A percentile compares a stretch with the other conserved stretches of the same genome.
Conservation (phyloP, 2,113 vertebrate species). For the Cyanocitta stelleri region DNA sequence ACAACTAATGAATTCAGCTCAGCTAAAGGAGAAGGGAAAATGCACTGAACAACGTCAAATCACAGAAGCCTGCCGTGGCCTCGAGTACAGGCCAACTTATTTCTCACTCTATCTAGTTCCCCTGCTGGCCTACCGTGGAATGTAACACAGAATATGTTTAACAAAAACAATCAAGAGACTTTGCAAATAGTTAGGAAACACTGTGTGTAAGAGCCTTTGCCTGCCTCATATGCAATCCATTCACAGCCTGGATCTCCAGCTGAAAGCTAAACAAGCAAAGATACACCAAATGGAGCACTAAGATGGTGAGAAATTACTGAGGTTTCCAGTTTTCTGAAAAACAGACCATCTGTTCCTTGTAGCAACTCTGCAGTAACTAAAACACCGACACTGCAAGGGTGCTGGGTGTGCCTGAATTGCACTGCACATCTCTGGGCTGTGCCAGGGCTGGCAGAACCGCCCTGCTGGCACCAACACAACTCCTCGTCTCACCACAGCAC, state of each 20-base stretch:
- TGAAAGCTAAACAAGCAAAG: neutral
- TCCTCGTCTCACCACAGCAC: neutral
- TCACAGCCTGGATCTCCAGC: neutral
- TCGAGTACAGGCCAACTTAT: neutral
- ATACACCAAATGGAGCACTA: neutral
- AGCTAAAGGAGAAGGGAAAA: constrained; percentile 10
- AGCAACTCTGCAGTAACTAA: neutral
- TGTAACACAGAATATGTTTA: neutral
- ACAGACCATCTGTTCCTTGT: neutral
- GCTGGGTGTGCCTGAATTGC: neutral
- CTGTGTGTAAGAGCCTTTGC: neutral
- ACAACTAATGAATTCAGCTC: constrained; percentile 6
- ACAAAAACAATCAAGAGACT: neutral
- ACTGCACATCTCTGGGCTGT: neutral
- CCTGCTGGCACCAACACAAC: neutral
- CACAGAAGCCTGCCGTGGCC: neutral
- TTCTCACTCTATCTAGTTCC: neutral
- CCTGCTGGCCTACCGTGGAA: neutral
- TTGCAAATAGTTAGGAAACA: neutral
- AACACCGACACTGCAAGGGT: neutral
- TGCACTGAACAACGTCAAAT: neutral
- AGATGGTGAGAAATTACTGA: neutral
- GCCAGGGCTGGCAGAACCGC: neutral
- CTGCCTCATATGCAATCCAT: neutral
- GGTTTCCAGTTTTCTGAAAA: neutral